phyloP scores from a whole-genome alignment of 2,113 vertebrate genomes.

The Tympanuchus pallidicinctus region DNA sequence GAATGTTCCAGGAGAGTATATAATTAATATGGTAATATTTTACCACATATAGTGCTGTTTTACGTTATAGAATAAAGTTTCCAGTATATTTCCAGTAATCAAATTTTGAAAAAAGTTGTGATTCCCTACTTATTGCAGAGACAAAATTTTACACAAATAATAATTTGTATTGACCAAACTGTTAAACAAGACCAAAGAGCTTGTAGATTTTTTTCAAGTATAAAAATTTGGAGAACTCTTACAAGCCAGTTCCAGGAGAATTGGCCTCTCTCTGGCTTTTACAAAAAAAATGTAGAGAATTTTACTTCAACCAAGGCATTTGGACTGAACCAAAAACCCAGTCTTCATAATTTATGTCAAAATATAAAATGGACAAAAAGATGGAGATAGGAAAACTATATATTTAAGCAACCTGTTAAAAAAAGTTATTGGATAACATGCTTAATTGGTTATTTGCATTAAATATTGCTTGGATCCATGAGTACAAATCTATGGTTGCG shows the following conservation, averaged over 20 bases:
- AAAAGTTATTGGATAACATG: neutral
- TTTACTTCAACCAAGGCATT: neutral
- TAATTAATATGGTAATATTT: neutral
- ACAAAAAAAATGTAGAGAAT: neutral
- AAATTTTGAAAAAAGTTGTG: neutral
- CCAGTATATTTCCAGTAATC: neutral
- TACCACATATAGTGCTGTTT: neutral
- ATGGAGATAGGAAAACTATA: neutral
- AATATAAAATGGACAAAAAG: neutral
- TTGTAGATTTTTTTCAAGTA: neutral
- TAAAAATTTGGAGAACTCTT: neutral
- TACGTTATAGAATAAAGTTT: neutral
- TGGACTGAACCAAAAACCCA: neutral
- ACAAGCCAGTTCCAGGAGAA: neutral
- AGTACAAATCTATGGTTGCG: fast-evolving
- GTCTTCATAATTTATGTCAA: neutral
- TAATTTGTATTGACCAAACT: neutral
- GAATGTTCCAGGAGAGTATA: neutral
- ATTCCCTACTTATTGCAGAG: neutral
- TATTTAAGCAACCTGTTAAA: neutral
- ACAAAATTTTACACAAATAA: neutral
- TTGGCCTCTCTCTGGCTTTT: neutral
- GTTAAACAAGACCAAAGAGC: neutral
- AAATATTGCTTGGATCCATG: neutral
- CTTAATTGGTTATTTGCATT: neutral